These are phyloP conservation scores for Pseudeuparius sepicola DNA, from an alignment of 2,888 invertebrate species.

Conservation along the genomic window DNA sequence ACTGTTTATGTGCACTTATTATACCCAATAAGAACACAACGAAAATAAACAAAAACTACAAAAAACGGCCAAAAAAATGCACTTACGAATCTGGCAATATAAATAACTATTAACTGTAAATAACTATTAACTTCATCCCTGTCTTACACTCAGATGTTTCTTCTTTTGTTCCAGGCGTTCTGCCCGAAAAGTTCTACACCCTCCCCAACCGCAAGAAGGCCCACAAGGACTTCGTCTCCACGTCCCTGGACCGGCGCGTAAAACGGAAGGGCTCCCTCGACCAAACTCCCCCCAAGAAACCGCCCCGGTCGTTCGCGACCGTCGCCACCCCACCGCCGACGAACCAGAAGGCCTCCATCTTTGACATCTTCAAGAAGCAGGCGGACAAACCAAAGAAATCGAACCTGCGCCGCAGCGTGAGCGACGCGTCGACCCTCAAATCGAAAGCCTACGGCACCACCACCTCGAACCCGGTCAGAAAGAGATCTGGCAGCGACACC, in stretches of 20 bases:
- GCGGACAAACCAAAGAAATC: conserved; percentile 45
- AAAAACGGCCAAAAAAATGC: too few relatives aligned
- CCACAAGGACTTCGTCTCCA: conserved; percentile 31
- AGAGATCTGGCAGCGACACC: conserved; percentile 42
- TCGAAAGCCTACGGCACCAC: conserved; percentile 35
- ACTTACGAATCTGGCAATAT: too few relatives aligned
- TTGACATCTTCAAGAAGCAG: conserved; percentile 55
- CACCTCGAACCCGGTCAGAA: conserved; percentile 25
- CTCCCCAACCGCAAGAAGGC: conserved; percentile 53
- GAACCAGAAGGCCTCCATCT: conserved; percentile 47
- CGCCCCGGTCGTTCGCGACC: conserved; percentile 42
- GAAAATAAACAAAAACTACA: too few relatives aligned
- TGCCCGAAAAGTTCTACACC: conserved; percentile 57
- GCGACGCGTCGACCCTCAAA: conserved; percentile 50
- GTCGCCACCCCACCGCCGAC: too few relatives aligned
- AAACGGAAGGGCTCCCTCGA: conserved; percentile 47
- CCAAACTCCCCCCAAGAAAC: conserved; percentile 32
- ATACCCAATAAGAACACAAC: too few relatives aligned
- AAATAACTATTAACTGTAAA: too few relatives aligned
- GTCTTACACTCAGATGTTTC: too few relatives aligned
- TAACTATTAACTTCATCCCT: too few relatives aligned
- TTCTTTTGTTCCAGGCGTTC: conserved; percentile 32
- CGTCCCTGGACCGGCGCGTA: conserved; percentile 29
- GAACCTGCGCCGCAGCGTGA: conserved; percentile 40
- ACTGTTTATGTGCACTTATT: too few relatives aligned